These are phyloP conservation scores for Aphodius granarius DNA, from an alignment of 2,888 invertebrate species.

Conservation along the genomic window DNA sequence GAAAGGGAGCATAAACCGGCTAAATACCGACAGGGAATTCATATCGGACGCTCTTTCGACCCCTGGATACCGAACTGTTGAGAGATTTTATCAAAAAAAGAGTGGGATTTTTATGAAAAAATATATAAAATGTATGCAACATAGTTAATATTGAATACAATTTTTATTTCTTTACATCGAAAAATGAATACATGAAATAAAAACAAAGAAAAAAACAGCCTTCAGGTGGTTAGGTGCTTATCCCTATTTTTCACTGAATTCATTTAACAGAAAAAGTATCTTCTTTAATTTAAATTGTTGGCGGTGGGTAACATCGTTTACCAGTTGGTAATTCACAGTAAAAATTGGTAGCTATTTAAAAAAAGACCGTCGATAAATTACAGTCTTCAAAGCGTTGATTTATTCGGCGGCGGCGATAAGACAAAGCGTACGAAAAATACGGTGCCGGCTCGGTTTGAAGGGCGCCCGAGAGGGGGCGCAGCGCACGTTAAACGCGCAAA, in stretches of 20 bases:
- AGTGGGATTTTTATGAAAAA: too few species aligned
- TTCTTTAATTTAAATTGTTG: neutral
- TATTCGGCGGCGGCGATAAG: neutral
- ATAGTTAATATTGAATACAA: too few species aligned
- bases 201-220: too few species aligned
- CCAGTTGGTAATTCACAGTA: neutral
- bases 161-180: too few species aligned
- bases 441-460: neutral
- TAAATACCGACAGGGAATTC: neutral
- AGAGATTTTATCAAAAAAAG: too few species aligned
- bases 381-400: neutral
- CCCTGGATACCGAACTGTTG: too few species aligned
- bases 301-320: neutral
- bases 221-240: too few species aligned
- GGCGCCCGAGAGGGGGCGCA: neutral
- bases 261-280: neutral
- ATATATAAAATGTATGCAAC: too few species aligned
- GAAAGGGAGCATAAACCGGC: neutral
- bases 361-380: neutral
- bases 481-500: conserved; percentile 4
- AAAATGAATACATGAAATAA: too few species aligned
- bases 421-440: neutral
- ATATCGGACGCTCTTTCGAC: neutral
- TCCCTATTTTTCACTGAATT: neutral
- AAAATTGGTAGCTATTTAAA: neutral